Conservation (phyloP, 2,113 vertebrate genomes). For the Camelus dromedarius region DNA sequence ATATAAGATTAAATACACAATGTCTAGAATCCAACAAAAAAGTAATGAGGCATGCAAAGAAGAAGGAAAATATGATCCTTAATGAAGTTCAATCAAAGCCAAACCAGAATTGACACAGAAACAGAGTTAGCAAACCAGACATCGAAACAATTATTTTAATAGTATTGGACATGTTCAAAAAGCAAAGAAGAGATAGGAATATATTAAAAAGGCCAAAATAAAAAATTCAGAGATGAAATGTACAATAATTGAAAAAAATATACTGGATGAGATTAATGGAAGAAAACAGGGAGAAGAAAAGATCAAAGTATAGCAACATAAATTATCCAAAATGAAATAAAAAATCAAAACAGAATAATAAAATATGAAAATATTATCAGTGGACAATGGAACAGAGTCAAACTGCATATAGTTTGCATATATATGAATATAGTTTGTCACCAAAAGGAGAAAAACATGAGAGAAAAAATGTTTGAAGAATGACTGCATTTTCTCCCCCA, state of each 20-base stretch:
- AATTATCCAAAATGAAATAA: neutral
- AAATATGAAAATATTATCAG: neutral
- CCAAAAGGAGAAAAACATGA: neutral
- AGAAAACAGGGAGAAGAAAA: neutral
- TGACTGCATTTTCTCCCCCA: neutral
- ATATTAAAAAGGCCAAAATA: neutral
- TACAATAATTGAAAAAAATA: neutral
- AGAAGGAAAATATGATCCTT: neutral
- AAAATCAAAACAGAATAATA: neutral
- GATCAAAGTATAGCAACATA: neutral
- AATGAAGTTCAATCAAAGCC: neutral
- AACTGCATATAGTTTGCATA: no score
- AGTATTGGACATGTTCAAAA: neutral
- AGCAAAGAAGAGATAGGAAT: neutral
- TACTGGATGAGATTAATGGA: neutral
- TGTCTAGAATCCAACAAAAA: neutral
- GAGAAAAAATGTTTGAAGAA: neutral
- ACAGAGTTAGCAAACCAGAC: neutral
- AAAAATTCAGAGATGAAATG: neutral
- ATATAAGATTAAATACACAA: neutral
- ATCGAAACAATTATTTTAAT: neutral
- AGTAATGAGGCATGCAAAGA: neutral
- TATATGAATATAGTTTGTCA: neutral
- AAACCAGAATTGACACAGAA: neutral
- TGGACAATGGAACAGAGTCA: neutral